Evolutionary conservation across 2,888 invertebrate species (phyloP).

Genomic region (Octonoba sinensis): DNA sequence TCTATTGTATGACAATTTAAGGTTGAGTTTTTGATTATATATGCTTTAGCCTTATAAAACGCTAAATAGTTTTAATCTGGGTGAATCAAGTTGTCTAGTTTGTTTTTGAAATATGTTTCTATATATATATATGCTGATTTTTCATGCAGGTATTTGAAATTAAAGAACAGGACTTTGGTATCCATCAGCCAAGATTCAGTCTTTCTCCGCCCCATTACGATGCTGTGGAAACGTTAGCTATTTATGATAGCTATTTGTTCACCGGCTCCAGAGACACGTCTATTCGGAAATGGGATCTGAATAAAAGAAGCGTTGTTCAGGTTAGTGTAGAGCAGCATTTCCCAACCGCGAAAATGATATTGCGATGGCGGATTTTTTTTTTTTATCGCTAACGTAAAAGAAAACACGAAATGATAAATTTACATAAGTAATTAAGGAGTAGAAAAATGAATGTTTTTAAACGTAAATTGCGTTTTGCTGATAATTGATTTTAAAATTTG

Average conservation of each 20-base stretch:
- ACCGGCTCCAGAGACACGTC: conserved; percentile 87
- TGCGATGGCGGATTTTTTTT: too few relatives aligned
- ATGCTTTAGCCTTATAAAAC: too few relatives aligned
- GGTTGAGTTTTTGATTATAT: too few relatives aligned
- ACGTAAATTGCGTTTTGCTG: background rate
- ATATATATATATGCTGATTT: too few relatives aligned
- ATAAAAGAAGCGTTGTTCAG: conserved; percentile 67
- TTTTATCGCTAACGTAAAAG: too few relatives aligned
- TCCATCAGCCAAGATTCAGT: conserved; percentile 77
- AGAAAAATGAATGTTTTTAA: background rate
- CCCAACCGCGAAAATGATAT: background rate
- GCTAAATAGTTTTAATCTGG: too few relatives aligned
- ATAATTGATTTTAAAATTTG: too few relatives aligned
- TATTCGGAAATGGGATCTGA: conserved; percentile 86
- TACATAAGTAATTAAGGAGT: too few relatives aligned
- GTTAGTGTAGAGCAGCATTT: conserved; percentile 41
- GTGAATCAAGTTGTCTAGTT: too few relatives aligned
- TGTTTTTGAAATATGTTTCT: too few relatives aligned
- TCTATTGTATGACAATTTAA: too few relatives aligned
- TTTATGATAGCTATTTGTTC: conserved; percentile 79
- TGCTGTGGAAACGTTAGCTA: conserved; percentile 84
- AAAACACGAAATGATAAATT: too few relatives aligned
- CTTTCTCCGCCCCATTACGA: conserved; percentile 90
- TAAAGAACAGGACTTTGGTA: conserved; percentile 71
- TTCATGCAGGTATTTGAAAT: conserved; percentile 73